Evolutionary conservation across 2,888 invertebrate species (phyloP), one percentile per base, ranked within the genome.

Genomic region (Myathropa florea): DNA sequence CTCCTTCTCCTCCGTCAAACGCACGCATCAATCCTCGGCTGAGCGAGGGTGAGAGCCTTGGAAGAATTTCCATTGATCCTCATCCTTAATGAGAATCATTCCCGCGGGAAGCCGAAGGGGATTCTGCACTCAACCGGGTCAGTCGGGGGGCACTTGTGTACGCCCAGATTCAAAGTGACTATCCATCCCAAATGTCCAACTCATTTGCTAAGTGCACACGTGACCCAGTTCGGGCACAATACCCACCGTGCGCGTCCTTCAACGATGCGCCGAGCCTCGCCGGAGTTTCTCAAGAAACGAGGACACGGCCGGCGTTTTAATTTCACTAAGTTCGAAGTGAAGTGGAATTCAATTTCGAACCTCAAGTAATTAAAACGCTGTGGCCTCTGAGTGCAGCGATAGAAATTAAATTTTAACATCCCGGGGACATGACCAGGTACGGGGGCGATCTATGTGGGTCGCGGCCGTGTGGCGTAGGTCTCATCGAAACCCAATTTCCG

Each of bases 151-250:
- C n/a, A n/a, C n/a, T n/a, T n/a, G n/a, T n/a, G 3, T n/a, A 14
- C n/a, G 7, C 18, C 18, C 26, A 46, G 23, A 63, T 30, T 30
- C 60, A 26, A 59, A 71, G 59, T 60, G 70, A 39, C 33, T 18
- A 60, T 28, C 30, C 30, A 53, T 12, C 61, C 59, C 61, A 73
- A 23, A 64, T 75, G 33, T 75, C 64, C 73, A 75, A 75, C 73
- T 64, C 73, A 75, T 75, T 75, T 64, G 55, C 64, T 65, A 75
- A 75, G 64, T 75, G 73, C 64, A 75, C 73, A 18, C 18, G 73
- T 75, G 73, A 55, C 57, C 73, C n/a, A 57, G 9, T 28, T 23
- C 26, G 33, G 57, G 14, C 21, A 55, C 18, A 26, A 33, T 33
- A 30, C 46, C 61, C 61, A 30, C n/a, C 57, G 24, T 23, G 3